phyloP scores from a whole-genome alignment of 2,888 invertebrate species.

The Acronicta psi region DNA sequence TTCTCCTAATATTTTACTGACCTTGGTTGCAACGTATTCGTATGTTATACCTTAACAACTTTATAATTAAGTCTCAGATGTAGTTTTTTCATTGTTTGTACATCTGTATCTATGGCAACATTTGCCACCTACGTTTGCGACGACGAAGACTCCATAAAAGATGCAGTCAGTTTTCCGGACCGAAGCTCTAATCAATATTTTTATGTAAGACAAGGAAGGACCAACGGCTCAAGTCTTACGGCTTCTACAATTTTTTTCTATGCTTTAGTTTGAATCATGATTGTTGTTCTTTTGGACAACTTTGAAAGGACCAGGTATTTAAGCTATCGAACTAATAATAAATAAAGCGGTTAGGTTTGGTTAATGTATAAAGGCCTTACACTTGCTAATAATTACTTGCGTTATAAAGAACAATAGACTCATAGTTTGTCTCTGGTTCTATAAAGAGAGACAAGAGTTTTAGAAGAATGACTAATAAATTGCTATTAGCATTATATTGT shows the following conservation, averaged over 20 bases:
- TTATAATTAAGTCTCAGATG: constrained; percentile 16
- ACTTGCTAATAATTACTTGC: background rate
- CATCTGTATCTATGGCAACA: constrained; percentile 62
- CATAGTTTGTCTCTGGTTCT: background rate
- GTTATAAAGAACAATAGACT: background rate
- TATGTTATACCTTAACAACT: constrained; percentile 22
- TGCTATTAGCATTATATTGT: background rate
- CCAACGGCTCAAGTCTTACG: constrained; percentile 14
- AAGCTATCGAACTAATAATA: no score
- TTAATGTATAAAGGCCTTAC: background rate
- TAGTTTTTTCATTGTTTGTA: constrained; percentile 57
- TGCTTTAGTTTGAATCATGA: constrained; percentile 2
- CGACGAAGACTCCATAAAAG: constrained; percentile 50
- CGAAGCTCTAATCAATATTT: constrained; percentile 23
- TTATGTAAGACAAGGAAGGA: background rate
- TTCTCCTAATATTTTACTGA: background rate
- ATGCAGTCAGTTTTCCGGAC: constrained; percentile 35
- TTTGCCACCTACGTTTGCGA: constrained; percentile 59
- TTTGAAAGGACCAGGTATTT: no score
- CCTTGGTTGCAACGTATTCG: background rate
- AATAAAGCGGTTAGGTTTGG: no score
- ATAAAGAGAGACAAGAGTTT: background rate
- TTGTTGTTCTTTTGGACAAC: background rate
- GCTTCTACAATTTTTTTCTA: background rate
- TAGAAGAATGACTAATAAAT: background rate